Evolutionary conservation across 1,140 invertebrate species (phyloP).

Genomic region (Dolichoris vasculosae): DNA sequence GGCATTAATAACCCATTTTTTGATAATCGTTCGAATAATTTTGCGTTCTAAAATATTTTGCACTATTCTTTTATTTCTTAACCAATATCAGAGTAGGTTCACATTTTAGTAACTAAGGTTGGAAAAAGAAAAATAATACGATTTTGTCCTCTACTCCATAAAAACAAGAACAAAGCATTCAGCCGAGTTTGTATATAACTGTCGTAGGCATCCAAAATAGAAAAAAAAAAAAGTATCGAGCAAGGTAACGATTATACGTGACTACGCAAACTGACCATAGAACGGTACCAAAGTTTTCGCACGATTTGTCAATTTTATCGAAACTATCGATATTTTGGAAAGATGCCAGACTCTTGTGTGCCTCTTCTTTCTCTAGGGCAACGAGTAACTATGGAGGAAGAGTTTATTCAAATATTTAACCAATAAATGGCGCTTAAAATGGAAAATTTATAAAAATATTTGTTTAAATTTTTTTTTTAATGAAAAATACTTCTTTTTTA

Average conservation of each 20-base stretch:
- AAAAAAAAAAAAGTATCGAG: neutral
- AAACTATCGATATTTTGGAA: conserved; percentile 51
- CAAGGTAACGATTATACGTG: conserved; percentile 3
- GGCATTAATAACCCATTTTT: too few species aligned
- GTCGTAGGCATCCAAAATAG: neutral
- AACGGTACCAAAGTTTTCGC: conserved; percentile 17
- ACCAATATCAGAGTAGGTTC: too few species aligned
- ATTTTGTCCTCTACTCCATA: neutral
- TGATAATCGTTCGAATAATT: too few species aligned
- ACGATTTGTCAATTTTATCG: conserved; percentile 50
- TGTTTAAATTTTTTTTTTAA: too few species aligned
- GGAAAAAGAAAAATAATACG: neutral
- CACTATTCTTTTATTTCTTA: too few species aligned
- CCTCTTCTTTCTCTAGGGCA: neutral
- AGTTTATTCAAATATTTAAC: neutral
- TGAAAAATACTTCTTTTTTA: too few species aligned
- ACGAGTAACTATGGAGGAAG: neutral
- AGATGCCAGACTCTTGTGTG: conserved; percentile 13
- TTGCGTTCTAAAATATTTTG: too few species aligned
- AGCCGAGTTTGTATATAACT: neutral
- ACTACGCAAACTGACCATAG: neutral
- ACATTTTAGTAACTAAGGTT: too few species aligned
- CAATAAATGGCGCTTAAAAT: neutral
- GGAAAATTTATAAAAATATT: too few species aligned
- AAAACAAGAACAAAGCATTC: neutral